Percentiles rank a stretch among this genome's conserved stretches.
phyloP scores from a whole-genome alignment of 2,888 invertebrate genomes.

The Amphipoea lucens region DNA sequence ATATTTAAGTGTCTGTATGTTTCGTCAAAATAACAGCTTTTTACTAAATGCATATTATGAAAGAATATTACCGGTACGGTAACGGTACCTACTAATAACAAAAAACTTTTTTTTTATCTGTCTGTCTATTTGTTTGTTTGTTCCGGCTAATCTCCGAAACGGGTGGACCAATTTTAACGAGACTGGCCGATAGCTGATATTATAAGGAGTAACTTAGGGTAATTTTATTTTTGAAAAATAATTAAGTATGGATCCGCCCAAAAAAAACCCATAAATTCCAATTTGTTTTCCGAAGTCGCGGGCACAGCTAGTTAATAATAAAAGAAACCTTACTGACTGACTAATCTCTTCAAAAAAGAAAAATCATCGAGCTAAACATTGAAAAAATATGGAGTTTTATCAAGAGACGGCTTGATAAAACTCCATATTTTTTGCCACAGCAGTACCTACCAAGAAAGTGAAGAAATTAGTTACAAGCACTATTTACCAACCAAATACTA shows the following conservation, averaged over 20 bases:
- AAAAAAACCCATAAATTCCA: background rate
- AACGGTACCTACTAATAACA: no score
- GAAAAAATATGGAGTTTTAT: no score
- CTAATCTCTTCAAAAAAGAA: background rate
- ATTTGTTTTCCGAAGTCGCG: background rate
- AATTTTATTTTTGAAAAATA: no score
- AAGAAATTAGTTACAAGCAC: background rate
- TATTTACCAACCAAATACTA: constrained; percentile 3
- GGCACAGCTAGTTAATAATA: no score
- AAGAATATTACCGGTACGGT: no score
- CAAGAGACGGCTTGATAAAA: background rate
- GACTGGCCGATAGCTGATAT: no score
- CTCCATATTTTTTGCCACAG: background rate
- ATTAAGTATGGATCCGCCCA: background rate
- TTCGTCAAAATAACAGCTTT: no score
- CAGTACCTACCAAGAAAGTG: background rate
- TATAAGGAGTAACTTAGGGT: no score
- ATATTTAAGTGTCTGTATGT: no score
- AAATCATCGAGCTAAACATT: background rate
- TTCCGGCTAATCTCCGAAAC: no score
- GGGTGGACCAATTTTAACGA: no score
- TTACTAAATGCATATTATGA: no score
- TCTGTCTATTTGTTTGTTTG: background rate
- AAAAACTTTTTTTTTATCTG: background rate
- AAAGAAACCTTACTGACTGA: background rate